A percentile compares a stretch with the other conserved stretches of the same genome.
Conservation (phyloP, 2,113 vertebrate genomes). For the Gymnarchus niloticus region DNA sequence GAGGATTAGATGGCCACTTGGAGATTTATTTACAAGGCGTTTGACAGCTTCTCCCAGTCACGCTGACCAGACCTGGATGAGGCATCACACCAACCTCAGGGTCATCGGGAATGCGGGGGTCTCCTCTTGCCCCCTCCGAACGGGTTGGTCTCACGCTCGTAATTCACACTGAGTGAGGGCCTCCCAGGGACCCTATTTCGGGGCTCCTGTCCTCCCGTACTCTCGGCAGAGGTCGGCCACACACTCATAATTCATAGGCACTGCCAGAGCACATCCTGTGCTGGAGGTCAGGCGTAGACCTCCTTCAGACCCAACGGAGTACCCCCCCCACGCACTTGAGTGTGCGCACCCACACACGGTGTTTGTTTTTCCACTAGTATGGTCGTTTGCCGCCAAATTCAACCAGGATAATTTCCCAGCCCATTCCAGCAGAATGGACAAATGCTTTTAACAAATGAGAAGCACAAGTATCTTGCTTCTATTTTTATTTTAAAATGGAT, state of each 20-base stretch:
- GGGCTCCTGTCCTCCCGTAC: neutral
- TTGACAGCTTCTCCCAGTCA: neutral
- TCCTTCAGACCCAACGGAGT: too few relatives aligned
- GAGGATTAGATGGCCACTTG: constrained; percentile 18
- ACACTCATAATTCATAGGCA: neutral
- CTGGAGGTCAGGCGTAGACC: neutral
- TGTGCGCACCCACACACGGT: neutral
- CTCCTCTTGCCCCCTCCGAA: neutral
- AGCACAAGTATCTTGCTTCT: neutral
- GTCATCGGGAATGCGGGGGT: neutral
- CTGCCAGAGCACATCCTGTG: neutral
- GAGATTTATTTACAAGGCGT: constrained; percentile 14
- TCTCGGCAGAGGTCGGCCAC: neutral
- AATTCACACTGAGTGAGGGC: neutral
- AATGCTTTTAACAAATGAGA: neutral
- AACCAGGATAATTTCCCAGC: too few relatives aligned
- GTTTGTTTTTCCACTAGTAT: too few relatives aligned
- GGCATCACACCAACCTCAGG: neutral
- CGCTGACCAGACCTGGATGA: neutral
- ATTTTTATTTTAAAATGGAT: neutral
- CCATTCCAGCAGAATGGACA: too few relatives aligned
- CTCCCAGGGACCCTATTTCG: neutral
- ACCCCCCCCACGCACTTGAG: neutral
- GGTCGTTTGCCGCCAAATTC: too few relatives aligned
- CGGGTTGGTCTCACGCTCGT: neutral